Conservation (phyloP, 1,140 invertebrate species). For the Coenobita brevimanus region DNA sequence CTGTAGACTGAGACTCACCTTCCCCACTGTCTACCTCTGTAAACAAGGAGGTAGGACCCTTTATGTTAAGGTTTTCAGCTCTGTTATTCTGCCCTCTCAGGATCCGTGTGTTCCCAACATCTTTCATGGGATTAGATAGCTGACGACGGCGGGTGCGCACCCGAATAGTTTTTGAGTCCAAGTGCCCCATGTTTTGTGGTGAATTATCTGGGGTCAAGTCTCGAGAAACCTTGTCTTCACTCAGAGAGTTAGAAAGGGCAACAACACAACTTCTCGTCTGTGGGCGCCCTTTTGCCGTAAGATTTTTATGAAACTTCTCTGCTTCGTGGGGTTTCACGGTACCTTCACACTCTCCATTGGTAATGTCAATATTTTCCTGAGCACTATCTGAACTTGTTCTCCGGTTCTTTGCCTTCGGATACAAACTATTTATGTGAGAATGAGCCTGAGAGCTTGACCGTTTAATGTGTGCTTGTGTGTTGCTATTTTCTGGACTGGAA, state of each 20-base stretch:
- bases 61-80: conserved; percentile 16
- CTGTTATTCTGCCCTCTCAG: conserved; percentile 40
- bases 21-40: conserved; percentile 37
- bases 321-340: neutral
- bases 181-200: conserved; percentile 6
- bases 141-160: conserved; percentile 46
- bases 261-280: conserved; percentile 50
- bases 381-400: conserved; percentile 66
- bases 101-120: conserved; percentile 47
- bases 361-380: conserved; percentile 64
- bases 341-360: conserved; percentile 31
- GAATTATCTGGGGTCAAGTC: conserved; percentile 13
- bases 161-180: conserved; percentile 40
- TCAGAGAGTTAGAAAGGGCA: conserved; percentile 20
- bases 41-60: conserved; percentile 23
- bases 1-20: conserved; percentile 20
- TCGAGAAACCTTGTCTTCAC: conserved; percentile 23
- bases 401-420: conserved; percentile 68
- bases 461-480: conserved; percentile 35
- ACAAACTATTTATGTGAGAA: conserved; percentile 57
- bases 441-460: conserved; percentile 50
- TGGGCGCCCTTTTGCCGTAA: conserved; percentile 25
- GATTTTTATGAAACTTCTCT: conserved; percentile 29
- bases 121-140: conserved; percentile 40
- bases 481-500: conserved; percentile 38